Conservation (phyloP, 2,113 vertebrate genomes). For the Numenius arquata region DNA sequence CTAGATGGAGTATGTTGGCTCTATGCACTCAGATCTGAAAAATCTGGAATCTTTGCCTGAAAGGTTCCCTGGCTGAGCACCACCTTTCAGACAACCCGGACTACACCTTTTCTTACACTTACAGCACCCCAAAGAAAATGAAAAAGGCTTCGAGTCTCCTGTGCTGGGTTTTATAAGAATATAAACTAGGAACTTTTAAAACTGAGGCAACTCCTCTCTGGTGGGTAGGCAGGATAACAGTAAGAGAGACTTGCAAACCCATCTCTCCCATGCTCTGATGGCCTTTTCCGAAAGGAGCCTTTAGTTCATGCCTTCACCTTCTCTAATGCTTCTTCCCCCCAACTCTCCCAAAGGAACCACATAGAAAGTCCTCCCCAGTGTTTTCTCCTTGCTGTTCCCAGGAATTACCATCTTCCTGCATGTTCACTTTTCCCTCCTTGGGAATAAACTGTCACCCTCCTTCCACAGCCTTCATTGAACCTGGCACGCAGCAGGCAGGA, state of each 20-base stretch:
- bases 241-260: neutral
- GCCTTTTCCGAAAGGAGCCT: neutral
- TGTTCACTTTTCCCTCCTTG: accelerated
- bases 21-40: neutral
- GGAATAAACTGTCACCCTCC: neutral
- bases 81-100: neutral
- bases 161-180: neutral
- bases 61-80: neutral
- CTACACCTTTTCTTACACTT: neutral
- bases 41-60: neutral
- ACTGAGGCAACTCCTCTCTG: neutral
- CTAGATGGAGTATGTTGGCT: neutral
- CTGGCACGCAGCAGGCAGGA: neutral
- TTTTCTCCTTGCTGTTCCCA: neutral
- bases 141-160: neutral
- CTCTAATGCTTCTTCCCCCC: neutral
- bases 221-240: neutral
- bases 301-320: neutral
- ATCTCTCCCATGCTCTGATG: neutral
- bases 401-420: neutral
- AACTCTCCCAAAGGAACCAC: neutral
- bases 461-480: neutral
- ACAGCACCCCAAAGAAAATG: neutral
- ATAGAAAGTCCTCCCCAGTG: accelerated
- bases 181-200: neutral